Evolutionary conservation across 2,113 vertebrate genomes (phyloP).

Genomic region (Cyanocitta stelleri): DNA sequence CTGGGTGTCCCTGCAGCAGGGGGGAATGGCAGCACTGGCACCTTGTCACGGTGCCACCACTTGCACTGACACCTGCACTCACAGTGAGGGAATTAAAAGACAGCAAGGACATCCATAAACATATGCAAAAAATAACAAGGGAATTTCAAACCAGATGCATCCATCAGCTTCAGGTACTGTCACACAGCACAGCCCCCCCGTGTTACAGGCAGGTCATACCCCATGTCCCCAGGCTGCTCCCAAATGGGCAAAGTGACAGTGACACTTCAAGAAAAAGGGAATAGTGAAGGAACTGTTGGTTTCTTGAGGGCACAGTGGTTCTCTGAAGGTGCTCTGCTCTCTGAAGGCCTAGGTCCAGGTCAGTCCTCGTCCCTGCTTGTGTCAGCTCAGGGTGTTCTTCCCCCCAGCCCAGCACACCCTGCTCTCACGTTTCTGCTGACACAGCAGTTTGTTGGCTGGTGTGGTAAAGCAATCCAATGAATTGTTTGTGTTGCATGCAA

Average conservation of each 20-base stretch:
- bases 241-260: neutral
- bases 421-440: neutral
- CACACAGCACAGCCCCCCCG: neutral
- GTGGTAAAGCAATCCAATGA: neutral
- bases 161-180: neutral
- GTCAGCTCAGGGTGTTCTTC: neutral
- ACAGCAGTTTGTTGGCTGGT: neutral
- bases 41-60: neutral
- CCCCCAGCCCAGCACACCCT: neutral
- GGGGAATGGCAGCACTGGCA: rapidly evolving
- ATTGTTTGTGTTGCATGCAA: neutral
- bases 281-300: neutral
- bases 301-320: neutral
- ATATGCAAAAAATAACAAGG: neutral
- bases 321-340: neutral
- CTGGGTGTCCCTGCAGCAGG: neutral
- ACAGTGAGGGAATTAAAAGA: neutral
- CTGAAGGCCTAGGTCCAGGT: neutral
- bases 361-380: neutral
- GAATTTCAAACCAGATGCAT: neutral
- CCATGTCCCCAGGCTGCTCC: neutral
- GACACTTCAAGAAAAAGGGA: neutral
- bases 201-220: neutral
- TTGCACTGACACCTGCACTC: neutral
- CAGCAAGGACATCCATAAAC: neutral